Evolutionary conservation across 2,888 invertebrate species (phyloP), one percentile per base, ranked within the genome.

Genomic region (Drosophila subquinaria): DNA sequence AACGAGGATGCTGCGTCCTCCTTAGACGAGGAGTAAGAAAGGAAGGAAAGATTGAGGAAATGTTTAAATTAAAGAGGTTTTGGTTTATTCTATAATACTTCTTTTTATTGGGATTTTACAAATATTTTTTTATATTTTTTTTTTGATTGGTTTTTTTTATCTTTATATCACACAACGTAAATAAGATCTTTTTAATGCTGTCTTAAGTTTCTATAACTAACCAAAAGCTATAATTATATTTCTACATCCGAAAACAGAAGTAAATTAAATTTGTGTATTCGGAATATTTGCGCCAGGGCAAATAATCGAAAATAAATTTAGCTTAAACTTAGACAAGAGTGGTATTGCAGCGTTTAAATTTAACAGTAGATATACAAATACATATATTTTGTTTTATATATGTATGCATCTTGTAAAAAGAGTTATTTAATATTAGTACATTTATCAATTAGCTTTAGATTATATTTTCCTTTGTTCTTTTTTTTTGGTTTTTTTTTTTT

Each of bases 161-260:
- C 75, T 86, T 90, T 91, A 91, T 90, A 91, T 91, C 90, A 90
- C 90, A 90, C 91, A 90, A 90, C 86, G 88, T 86, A 89, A 86
- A 81, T 79, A 79, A 88, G 88, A 81, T 87, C 77, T 82, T 81
- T 78, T 72, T 88, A 79, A 83, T 84, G 84, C 81, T 82, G 81
- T 79, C 87, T 90, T 89, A 90, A 79, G 60, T 67, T 73, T 62
- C 76, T 89, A 84, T 61, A 66, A 71, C 77, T 88, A 84, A 72
- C 56, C 66, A 78, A 70, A 88, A 69, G 71, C 62, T 65, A 53
- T 38, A 69, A 57, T 68, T 62, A 35, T 66, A 65, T 79, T 52
- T 70, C 69, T 82, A 87, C 84, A 73, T 73, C 69, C 75, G 69
- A 71, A 77, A 88, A 73, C 48, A 57, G 47, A 75, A 69, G 64